Conservation (phyloP, 92 coral and sea anemone species). For the Phenganax marumi region DNA sequence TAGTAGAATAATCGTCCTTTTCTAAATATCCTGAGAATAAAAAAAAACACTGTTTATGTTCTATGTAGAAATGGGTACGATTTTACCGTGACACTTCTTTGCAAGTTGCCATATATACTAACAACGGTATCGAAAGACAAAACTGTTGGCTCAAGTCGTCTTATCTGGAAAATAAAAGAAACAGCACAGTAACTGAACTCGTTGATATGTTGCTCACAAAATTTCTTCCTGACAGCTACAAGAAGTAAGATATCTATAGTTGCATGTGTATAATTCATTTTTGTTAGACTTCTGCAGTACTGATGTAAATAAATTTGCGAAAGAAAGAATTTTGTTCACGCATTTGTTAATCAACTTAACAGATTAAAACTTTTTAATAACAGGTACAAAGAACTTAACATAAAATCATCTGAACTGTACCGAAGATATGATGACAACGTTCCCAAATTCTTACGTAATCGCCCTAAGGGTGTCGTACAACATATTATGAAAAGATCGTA, state of each 20-base stretch:
- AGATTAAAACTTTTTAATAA: neutral
- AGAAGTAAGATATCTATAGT: slow-evolving; percentile 31
- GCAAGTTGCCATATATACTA: slow-evolving; percentile 53
- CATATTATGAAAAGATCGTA: slow-evolving; percentile 9
- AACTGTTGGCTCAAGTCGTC: slow-evolving; percentile 50
- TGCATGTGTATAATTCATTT: neutral
- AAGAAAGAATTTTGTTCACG: neutral
- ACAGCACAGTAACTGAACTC: slow-evolving; percentile 47
- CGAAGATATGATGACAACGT: slow-evolving; percentile 3
- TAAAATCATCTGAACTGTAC: neutral
- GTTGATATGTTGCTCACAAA: slow-evolving; percentile 33
- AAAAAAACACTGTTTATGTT: neutral
- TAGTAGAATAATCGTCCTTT: neutral
- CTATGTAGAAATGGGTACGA: neutral
- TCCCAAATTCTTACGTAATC: slow-evolving; percentile 7
- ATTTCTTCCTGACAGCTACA: slow-evolving; percentile 49
- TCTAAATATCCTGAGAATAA: neutral
- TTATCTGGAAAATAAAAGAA: slow-evolving; percentile 38
- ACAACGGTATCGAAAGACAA: slow-evolving; percentile 57
- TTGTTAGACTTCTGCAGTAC: neutral
- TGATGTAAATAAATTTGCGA: neutral
- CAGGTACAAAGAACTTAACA: slow-evolving; percentile 8
- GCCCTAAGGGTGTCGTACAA: neutral
- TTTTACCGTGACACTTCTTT: slow-evolving; percentile 12
- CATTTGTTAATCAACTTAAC: no score